A percentile compares a stretch with the other conserved stretches of the same genome.
phyloP scores from a whole-genome alignment of 2,888 invertebrate species.

The Corbicula japonica region DNA sequence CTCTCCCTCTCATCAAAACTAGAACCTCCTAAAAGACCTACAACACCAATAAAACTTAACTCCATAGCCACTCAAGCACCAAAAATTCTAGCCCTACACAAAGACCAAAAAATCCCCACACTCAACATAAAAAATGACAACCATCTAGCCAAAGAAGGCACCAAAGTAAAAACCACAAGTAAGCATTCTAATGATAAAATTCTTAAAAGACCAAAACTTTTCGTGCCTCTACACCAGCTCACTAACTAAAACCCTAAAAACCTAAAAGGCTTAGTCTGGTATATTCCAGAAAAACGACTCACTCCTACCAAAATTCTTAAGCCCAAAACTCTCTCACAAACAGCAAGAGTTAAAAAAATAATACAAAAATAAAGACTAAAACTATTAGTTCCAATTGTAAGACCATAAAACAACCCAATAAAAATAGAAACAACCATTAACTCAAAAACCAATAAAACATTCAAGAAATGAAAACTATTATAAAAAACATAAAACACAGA shows the following conservation, averaged over 20 bases:
- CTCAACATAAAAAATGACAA: too few relatives aligned
- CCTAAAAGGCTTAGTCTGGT: too few relatives aligned
- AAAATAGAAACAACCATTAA: background rate
- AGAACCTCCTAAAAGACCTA: background rate
- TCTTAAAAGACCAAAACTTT: too few relatives aligned
- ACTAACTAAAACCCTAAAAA: too few relatives aligned
- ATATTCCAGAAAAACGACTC: too few relatives aligned
- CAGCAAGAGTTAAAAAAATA: background rate
- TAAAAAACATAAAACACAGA: background rate
- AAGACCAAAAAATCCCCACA: too few relatives aligned
- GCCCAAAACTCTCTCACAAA: background rate
- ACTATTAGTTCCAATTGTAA: background rate
- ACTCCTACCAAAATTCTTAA: background rate
- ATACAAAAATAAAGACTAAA: background rate
- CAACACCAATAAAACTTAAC: background rate
- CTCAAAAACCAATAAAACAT: background rate
- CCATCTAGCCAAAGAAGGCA: too few relatives aligned
- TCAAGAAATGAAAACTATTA: background rate
- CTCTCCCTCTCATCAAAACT: slow-evolving; percentile 88
- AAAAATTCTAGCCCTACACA: background rate
- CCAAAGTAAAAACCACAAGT: too few relatives aligned
- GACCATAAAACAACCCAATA: background rate
- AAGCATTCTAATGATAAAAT: too few relatives aligned
- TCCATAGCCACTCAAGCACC: background rate
- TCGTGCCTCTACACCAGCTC: too few relatives aligned